These are phyloP conservation scores for Pissodes strobi DNA, from an alignment of 1,140 invertebrate species.

Conservation along the genomic window DNA sequence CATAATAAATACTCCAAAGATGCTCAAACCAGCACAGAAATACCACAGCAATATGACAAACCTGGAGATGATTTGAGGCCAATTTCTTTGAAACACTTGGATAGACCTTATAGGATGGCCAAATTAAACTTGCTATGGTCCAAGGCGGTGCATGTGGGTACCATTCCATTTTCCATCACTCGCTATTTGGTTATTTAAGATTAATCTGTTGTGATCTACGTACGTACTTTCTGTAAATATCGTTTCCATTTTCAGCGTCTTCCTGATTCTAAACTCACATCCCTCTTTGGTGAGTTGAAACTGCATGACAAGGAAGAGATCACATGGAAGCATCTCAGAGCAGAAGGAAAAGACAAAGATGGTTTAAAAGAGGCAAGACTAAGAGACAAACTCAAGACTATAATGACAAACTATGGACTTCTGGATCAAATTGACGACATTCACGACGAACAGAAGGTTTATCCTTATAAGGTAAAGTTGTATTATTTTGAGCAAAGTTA, in stretches of 20 bases:
- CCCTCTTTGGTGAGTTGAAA: slow-evolving; percentile 84
- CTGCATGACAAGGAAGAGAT: slow-evolving; percentile 92
- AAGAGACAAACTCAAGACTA: slow-evolving; percentile 76
- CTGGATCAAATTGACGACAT: slow-evolving; percentile 79
- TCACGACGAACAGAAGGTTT: slow-evolving; percentile 54
- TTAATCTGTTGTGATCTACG: slow-evolving; percentile 44
- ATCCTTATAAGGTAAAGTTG: slow-evolving; percentile 8
- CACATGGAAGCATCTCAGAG: slow-evolving; percentile 77
- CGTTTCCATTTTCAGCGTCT: too few species aligned
- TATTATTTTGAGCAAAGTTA: not conserved
- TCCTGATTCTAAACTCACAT: slow-evolving; percentile 81
- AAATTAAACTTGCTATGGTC: slow-evolving; percentile 55
- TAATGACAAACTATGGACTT: slow-evolving; percentile 82
- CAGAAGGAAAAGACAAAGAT: slow-evolving; percentile 83
- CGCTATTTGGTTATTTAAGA: too few species aligned
- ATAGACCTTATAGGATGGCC: slow-evolving; percentile 53
- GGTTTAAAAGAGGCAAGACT: slow-evolving; percentile 83
- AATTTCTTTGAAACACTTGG: slow-evolving; percentile 49
- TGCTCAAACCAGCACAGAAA: not conserved
- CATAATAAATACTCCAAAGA: slow-evolving; percentile 51
- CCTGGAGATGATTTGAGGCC: slow-evolving; percentile 39
- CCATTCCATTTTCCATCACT: too few species aligned
- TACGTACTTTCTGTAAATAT: too few species aligned
- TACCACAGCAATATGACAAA: not conserved
- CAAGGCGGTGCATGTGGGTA: slow-evolving; percentile 51